These are phyloP conservation scores for Gouania willdenowi DNA, from an alignment of 2,797 vertebrate species.

Conservation along the genomic window DNA sequence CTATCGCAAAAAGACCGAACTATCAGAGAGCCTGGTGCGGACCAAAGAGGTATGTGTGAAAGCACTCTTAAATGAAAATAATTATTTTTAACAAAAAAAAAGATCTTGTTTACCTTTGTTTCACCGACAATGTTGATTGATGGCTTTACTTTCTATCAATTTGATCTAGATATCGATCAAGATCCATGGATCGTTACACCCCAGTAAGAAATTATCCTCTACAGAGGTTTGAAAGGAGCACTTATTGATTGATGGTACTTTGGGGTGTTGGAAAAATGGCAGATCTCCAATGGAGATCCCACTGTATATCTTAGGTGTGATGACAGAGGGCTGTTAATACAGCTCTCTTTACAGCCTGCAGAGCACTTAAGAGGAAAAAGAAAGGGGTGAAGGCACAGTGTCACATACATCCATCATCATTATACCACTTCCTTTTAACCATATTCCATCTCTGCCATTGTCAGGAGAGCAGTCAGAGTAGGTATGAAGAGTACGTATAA, in stretches of 20 bases:
- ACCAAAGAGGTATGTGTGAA: too few relatives aligned
- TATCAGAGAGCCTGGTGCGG: too few relatives aligned
- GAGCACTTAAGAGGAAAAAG: conserved; percentile 28
- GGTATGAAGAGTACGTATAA: conserved; percentile 42
- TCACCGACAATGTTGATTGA: too few relatives aligned
- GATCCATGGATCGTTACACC: conserved; percentile 15
- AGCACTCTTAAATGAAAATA: too few relatives aligned
- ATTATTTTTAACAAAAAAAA: too few relatives aligned
- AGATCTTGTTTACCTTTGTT: too few relatives aligned
- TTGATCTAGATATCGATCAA: too few relatives aligned
- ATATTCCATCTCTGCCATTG: conserved; percentile 55
- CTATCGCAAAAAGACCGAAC: too few relatives aligned
- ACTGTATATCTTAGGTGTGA: conserved; percentile 15
- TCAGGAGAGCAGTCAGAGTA: conserved; percentile 46
- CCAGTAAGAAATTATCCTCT: conserved; percentile 10
- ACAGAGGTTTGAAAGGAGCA: conserved; percentile 3
- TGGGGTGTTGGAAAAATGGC: conserved; percentile 32
- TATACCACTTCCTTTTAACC: conserved; percentile 51
- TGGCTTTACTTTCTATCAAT: too few relatives aligned
- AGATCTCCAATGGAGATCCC: conserved; percentile 23
- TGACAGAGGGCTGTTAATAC: conserved; percentile 8
- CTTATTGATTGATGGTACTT: conserved; percentile 22
- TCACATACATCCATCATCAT: conserved; percentile 59
- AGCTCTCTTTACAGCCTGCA: conserved; percentile 36
- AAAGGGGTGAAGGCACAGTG: conserved; percentile 26